A percentile compares a stretch with the other conserved stretches of the same genome.
Conservation (phyloP, 2,888 invertebrate species). For the Odontocerum albicorne region DNA sequence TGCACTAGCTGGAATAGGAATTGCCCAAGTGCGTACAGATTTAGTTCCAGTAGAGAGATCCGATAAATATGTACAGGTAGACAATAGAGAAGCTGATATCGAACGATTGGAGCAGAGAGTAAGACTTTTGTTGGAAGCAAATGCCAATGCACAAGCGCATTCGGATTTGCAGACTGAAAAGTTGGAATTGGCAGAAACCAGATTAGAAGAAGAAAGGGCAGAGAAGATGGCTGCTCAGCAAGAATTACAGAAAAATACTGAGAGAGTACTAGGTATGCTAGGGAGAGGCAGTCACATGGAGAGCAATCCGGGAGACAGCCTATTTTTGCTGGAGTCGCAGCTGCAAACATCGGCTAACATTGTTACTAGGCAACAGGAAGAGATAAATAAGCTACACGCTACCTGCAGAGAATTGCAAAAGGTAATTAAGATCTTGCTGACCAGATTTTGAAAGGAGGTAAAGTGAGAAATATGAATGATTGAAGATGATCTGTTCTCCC, state of each 20-base stretch:
- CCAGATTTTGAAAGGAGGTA: too few species aligned
- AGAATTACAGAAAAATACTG: slow-evolving; percentile 74
- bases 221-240: slow-evolving; percentile 74
- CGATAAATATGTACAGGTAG: slow-evolving; percentile 64
- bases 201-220: slow-evolving; percentile 67
- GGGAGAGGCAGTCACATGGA: slow-evolving; percentile 44
- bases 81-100: slow-evolving; percentile 65
- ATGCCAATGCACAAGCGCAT: slow-evolving; percentile 60
- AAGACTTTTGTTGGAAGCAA: slow-evolving; percentile 60
- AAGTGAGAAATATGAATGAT: too few species aligned
- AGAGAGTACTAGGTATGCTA: slow-evolving; percentile 66
- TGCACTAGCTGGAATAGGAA: slow-evolving; percentile 63
- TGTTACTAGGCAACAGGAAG: slow-evolving; percentile 72
- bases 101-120: slow-evolving; percentile 63
- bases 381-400: slow-evolving; percentile 70
- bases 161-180: slow-evolving; percentile 46
- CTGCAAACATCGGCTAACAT: slow-evolving; percentile 74
- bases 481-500: too few species aligned
- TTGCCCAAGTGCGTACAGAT: slow-evolving; percentile 45
- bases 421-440: slow-evolving; percentile 49
- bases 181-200: slow-evolving; percentile 59
- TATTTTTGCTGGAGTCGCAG: slow-evolving; percentile 75
- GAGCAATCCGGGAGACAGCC: slow-evolving; percentile 67
- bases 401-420: slow-evolving; percentile 71
- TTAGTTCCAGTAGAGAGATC: slow-evolving; percentile 51